These are phyloP conservation scores for Lagopus leucura DNA, from an alignment of 2,113 vertebrate species.

Conservation along the genomic window DNA sequence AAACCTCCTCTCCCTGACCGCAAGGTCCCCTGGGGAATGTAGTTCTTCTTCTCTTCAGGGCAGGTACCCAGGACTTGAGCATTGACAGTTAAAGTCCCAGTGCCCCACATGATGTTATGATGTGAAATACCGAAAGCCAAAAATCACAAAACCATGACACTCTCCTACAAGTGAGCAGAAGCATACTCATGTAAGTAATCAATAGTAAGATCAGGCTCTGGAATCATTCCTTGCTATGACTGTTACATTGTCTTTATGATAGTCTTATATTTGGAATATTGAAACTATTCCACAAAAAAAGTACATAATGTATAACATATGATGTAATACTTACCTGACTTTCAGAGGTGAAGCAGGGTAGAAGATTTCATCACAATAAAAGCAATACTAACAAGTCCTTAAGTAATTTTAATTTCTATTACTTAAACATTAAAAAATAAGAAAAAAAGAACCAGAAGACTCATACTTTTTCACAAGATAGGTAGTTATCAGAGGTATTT, in stretches of 20 bases:
- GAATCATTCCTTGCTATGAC: neutral
- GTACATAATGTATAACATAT: neutral
- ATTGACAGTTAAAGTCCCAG: too few relatives aligned
- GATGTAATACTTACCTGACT: neutral
- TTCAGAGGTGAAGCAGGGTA: neutral
- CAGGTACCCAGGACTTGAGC: too few relatives aligned
- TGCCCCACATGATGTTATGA: too few relatives aligned
- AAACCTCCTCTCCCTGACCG: too few relatives aligned
- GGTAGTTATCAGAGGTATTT: neutral
- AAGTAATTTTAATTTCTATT: neutral
- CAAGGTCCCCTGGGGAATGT: too few relatives aligned
- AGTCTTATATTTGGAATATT: neutral
- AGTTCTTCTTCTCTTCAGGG: too few relatives aligned
- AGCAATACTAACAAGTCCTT: accelerated
- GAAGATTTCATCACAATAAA: neutral
- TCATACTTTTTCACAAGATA: neutral
- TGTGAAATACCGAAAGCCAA: too few relatives aligned
- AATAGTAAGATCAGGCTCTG: neutral
- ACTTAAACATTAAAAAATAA: neutral
- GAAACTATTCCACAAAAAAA: neutral
- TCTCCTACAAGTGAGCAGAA: neutral
- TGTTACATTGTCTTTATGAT: neutral
- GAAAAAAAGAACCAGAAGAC: neutral
- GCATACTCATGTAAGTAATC: neutral
- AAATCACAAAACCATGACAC: too few relatives aligned